These are phyloP conservation scores for Seriola quinqueradiata DNA, from an alignment of 2,113 vertebrate species.

Conservation along the genomic window DNA sequence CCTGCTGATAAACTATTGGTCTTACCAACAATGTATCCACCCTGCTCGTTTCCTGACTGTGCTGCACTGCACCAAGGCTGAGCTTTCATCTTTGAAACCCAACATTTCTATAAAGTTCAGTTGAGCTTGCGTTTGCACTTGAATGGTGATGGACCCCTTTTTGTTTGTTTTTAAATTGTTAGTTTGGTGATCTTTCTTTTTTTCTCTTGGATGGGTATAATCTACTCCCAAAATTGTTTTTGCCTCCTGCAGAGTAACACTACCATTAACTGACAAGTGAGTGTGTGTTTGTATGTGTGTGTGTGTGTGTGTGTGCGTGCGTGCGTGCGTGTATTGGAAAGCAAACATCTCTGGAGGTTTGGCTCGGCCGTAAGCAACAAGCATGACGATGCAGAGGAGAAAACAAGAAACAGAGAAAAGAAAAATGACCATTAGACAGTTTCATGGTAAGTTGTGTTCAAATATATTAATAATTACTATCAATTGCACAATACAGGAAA, in stretches of 20 bases:
- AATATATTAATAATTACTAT: slow-evolving; percentile 50
- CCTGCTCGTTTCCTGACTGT: not conserved
- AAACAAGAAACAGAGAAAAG: not conserved
- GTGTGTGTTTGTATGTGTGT: slow-evolving; percentile 1
- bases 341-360: slow-evolving; percentile 6
- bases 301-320: no score
- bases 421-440: slow-evolving; percentile 4
- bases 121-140: slow-evolving; percentile 14
- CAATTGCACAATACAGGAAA: slow-evolving; percentile 33
- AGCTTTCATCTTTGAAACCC: slow-evolving; percentile 25
- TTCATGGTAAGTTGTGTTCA: slow-evolving; percentile 31
- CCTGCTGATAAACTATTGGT: no score
- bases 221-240: slow-evolving; percentile 15
- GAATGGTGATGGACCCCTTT: not conserved
- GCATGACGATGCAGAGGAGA: slow-evolving; percentile 1
- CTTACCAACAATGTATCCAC: not conserved
- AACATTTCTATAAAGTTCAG: not conserved
- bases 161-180: not conserved
- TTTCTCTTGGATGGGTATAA: not conserved
- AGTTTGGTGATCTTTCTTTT: not conserved
- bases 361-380: slow-evolving; percentile 18
- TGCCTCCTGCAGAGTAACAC: slow-evolving; percentile 36
- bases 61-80: slow-evolving; percentile 7
- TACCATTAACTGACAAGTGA: slow-evolving; percentile 4
- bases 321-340: not conserved